Evolutionary conservation across 2,113 vertebrate species (phyloP), one percentile per base, ranked within the genome.

Genomic region (Ailuropoda melanoleuca): DNA sequence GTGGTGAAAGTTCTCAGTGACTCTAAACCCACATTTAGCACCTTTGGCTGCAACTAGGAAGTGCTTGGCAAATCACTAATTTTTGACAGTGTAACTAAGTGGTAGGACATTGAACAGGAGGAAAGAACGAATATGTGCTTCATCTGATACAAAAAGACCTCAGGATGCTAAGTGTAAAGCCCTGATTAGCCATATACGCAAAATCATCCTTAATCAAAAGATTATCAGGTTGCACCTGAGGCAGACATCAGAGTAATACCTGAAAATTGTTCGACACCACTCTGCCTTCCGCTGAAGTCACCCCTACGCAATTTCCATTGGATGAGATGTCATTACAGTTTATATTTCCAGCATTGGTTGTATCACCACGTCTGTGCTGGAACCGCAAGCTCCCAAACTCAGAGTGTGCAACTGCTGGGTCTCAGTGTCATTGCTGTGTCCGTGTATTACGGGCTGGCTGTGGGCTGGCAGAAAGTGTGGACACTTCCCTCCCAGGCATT

Each of bases 371-470:
- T 58, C 8, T 11, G 8, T 34, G 50, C 74, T 1, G 0, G 23
- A 39, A 26, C 50, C 29, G 10, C n/a, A 23, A 6, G 18, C 15
- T 58, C 60, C n/a, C 21, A 6, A 14, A 90, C 37, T 24, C 75
- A 60, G 37, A n/a, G 13, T 24, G 8, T 77, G 24, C 29, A 24
- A 4, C 5, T 6, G 3, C 48, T 3, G 18, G 21, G 11, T 29
- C 39, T 72, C 9, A 1, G 1, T 15, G 14, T 7, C 11, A 26
- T 64, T 24, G 2, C 0, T 2, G 31, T 1, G 4, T 3, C 55
- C 1, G 3, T 19, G n/a, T 34, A 0, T 66, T 1, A 3, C 4
- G 6, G 8, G 18, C 24, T 26, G 37, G 4, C 15, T 0, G 2
- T 1, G 1, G 64, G 56, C 37, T 13, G 18, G n/a, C 8, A 21